Evolutionary conservation across 2,113 vertebrate genomes (phyloP).

Genomic region (Mola mola): DNA sequence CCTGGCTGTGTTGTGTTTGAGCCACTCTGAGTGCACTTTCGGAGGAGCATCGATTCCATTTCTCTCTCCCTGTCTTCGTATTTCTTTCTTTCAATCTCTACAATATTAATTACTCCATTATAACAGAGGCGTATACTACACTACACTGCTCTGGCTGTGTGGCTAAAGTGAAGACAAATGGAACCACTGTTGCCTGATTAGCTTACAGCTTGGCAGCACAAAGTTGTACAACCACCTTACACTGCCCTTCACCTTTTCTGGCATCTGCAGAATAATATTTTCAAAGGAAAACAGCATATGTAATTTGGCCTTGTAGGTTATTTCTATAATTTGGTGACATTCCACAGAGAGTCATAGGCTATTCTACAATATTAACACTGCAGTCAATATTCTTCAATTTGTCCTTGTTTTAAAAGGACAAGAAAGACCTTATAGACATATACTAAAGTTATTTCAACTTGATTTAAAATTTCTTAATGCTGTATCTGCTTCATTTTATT

Average conservation of each 20-base stretch:
- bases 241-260: constrained; percentile 46
- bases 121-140: constrained; percentile 54
- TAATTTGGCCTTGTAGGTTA: neutral
- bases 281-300: constrained; percentile 4
- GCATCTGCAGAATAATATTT: constrained; percentile 34
- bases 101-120: constrained; percentile 62
- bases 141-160: constrained; percentile 17
- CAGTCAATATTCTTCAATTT: neutral
- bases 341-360: constrained; percentile 20
- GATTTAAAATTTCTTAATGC: too few relatives aligned
- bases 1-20: too few relatives aligned
- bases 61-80: neutral
- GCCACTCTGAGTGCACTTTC: too few relatives aligned
- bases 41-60: neutral
- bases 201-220: constrained; percentile 13
- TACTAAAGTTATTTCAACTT: neutral
- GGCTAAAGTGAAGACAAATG: constrained; percentile 54
- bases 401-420: constrained; percentile 6
- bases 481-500: too few relatives aligned
- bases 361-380: constrained; percentile 2
- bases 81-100: neutral
- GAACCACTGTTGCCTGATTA: constrained; percentile 44
- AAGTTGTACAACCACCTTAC: constrained; percentile 46
- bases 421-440: too few relatives aligned
- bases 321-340: constrained; percentile 21